Evolutionary conservation across 2,113 vertebrate genomes (phyloP).

Genomic region (Synodontis membranacea): DNA sequence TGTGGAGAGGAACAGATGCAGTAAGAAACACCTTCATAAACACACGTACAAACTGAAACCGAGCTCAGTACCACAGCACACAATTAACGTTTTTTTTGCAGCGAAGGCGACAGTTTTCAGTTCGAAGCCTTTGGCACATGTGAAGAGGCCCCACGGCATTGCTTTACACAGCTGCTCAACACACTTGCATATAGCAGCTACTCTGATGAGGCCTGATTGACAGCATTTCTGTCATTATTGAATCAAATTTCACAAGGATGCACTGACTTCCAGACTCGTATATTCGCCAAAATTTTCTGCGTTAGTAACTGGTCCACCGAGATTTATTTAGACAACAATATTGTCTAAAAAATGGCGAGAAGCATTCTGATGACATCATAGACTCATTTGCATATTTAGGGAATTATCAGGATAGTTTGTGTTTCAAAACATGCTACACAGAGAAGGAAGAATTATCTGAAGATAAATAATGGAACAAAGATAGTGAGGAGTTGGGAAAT

Average conservation of each 20-base stretch:
- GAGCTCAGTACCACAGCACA: conserved; percentile 40
- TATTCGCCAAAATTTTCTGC: neutral
- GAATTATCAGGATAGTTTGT: neutral
- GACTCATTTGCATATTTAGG: neutral
- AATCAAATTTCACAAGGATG: neutral
- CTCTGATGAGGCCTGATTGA: neutral
- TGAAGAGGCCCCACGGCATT: conserved; percentile 11
- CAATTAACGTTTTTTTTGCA: conserved; percentile 49
- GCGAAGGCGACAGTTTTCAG: conserved; percentile 16
- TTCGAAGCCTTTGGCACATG: conserved; percentile 38
- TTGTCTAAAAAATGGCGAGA: neutral
- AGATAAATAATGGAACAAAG: neutral
- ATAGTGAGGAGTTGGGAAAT: neutral
- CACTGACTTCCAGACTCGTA: neutral
- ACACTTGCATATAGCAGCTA: neutral
- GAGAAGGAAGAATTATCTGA: neutral
- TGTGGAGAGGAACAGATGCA: conserved; percentile 76
- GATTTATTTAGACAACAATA: conserved; percentile 1
- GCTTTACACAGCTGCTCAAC: conserved; percentile 23
- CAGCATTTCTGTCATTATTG: neutral
- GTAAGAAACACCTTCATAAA: conserved; percentile 59
- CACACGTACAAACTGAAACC: conserved; percentile 39
- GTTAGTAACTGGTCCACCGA: neutral
- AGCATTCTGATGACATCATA: neutral
- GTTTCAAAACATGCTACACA: neutral